A percentile compares a stretch with the other conserved stretches of the same genome.
These are phyloP conservation scores for Platycercus adscitus DNA, from an alignment of 2,113 vertebrate species.

Conservation along the genomic window DNA sequence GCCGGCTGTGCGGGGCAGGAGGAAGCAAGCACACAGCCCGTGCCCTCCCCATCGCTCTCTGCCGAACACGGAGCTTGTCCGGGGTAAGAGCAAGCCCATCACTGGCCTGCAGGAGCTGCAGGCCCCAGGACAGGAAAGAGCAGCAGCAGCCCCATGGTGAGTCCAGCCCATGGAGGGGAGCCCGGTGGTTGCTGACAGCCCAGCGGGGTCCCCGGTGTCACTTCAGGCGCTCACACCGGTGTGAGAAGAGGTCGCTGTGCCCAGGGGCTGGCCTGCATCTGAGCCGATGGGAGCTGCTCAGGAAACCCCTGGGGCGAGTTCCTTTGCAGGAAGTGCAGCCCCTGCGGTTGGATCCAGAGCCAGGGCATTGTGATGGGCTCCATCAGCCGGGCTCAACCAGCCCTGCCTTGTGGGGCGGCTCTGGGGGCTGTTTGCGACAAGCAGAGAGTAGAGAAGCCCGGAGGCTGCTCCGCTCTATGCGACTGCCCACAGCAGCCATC, in stretches of 20 bases:
- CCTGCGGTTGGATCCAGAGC: not conserved
- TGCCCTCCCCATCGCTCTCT: accelerated
- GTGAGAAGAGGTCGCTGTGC: not conserved
- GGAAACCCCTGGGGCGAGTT: not conserved
- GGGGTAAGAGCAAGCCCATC: accelerated
- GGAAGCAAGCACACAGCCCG: accelerated
- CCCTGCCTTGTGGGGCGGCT: not conserved
- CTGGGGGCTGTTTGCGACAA: not conserved
- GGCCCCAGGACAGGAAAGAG: not conserved
- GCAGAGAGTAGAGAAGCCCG: not conserved
- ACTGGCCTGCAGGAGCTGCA: not conserved
- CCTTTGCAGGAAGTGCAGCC: not conserved
- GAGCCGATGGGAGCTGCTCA: accelerated
- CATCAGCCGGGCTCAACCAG: not conserved
- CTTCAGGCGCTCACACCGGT: not conserved
- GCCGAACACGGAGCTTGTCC: not conserved
- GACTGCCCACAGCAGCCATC: not conserved
- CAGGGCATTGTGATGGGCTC: accelerated
- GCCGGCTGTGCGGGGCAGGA: not conserved
- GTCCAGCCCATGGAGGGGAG: not conserved
- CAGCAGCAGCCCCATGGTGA: not conserved
- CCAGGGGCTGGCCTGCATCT: not conserved
- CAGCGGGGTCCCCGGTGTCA: accelerated
- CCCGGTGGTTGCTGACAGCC: not conserved
- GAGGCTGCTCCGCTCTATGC: not conserved